Percentiles rank a stretch among this genome's conserved stretches.
Conservation (phyloP, 2,888 invertebrate species). For the Helobdella robusta region DNA sequence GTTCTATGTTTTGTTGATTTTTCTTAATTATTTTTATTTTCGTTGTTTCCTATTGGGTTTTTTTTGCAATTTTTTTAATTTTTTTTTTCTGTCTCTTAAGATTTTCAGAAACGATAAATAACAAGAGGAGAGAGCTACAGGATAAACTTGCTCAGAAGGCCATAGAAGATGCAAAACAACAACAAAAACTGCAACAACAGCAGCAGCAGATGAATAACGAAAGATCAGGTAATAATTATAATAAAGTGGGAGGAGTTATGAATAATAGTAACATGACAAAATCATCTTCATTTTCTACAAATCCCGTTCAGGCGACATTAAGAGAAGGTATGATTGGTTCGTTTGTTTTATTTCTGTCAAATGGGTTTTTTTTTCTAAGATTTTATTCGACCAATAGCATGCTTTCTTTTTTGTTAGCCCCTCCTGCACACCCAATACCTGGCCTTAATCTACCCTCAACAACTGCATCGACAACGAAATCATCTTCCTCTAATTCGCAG, state of each 20-base stretch:
- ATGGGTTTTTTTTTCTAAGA: too few species aligned
- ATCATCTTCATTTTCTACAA: not conserved
- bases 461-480: slow-evolving; percentile 32
- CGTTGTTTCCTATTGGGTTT: not conserved
- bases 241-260: not conserved
- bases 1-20: not conserved
- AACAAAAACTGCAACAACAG: slow-evolving; percentile 45
- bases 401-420: slow-evolving; percentile 28
- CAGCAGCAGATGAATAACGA: slow-evolving; percentile 27
- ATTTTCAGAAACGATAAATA: slow-evolving; percentile 60
- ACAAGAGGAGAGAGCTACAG: slow-evolving; percentile 64
- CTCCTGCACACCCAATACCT: slow-evolving; percentile 35
- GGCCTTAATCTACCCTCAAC: slow-evolving; percentile 30
- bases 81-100: slow-evolving; percentile 35
- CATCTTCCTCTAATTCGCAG: slow-evolving; percentile 32
- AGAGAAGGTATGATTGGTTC: slow-evolving; percentile 23
- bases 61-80: not conserved
- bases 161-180: slow-evolving; percentile 34
- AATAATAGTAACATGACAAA: not conserved
- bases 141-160: slow-evolving; percentile 49
- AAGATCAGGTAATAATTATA: slow-evolving; percentile 12
- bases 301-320: slow-evolving; percentile 1
- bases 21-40: not conserved
- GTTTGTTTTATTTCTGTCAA: too few species aligned
- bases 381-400: not conserved